A percentile compares a stretch with the other conserved stretches of the same genome.
Evolutionary conservation across 2,888 invertebrate species (phyloP).

Genomic region (Julus scanicus): DNA sequence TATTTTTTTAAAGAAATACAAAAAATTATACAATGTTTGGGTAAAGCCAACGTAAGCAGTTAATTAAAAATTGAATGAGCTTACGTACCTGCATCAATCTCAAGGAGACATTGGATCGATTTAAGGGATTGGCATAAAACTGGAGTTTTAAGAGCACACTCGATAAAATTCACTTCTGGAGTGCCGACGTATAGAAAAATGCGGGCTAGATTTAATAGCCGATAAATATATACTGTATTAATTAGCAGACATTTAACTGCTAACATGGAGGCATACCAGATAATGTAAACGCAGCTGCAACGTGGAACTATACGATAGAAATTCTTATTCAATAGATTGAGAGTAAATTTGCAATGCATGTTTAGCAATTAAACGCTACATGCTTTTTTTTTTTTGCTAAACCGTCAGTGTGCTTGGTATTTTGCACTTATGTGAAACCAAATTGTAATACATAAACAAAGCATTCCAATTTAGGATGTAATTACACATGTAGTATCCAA

Average conservation of each 20-base stretch:
- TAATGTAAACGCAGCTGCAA: background rate
- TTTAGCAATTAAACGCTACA: background rate
- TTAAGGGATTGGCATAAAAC: background rate
- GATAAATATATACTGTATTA: background rate
- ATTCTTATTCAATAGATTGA: too few species aligned
- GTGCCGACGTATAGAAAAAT: background rate
- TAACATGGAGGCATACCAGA: background rate
- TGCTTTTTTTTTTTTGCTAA: background rate
- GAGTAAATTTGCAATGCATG: background rate
- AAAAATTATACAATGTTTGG: background rate
- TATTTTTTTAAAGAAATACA: background rate
- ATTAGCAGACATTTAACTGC: conserved; percentile 5
- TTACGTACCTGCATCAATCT: too few species aligned
- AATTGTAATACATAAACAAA: background rate
- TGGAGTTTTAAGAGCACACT: background rate
- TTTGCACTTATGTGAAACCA: background rate
- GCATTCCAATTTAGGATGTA: background rate
- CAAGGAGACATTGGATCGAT: background rate
- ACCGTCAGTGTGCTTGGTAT: background rate
- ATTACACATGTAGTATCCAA: too few species aligned
- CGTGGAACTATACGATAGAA: background rate
- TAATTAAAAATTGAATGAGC: background rate
- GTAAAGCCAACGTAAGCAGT: background rate
- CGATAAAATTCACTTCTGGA: background rate
- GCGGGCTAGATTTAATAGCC: background rate